Evolutionary conservation across 2,113 vertebrate species (phyloP).

Genomic region (Mirounga angustirostris): DNA sequence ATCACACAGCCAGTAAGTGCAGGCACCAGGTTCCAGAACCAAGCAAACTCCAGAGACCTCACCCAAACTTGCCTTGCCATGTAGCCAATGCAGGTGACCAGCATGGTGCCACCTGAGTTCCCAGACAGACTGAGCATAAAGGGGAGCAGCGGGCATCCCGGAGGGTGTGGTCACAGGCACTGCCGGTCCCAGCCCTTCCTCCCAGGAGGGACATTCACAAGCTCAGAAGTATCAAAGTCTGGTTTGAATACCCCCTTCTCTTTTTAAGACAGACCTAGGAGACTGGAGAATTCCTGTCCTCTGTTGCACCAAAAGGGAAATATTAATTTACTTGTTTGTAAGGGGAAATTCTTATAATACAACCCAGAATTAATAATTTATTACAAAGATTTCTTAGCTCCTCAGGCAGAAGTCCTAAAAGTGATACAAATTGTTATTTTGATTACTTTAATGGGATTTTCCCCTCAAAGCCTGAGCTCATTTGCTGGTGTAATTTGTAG

Average conservation of each 20-base stretch:
- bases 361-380: constrained; percentile 67
- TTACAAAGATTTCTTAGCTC: constrained; percentile 33
- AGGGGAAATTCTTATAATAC: background rate
- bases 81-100: background rate
- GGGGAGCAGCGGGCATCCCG: fast-evolving
- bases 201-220: background rate
- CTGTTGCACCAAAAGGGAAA: constrained; percentile 11
- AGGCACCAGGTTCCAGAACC: background rate
- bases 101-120: background rate
- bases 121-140: background rate
- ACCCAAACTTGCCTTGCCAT: background rate
- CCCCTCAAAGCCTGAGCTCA: constrained; percentile 52
- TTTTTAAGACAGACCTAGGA: background rate
- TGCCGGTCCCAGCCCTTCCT: background rate
- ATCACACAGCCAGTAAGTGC: background rate
- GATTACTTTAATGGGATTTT: constrained; percentile 62
- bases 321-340: background rate
- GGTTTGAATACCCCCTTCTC: background rate
- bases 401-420: constrained; percentile 66
- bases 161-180: background rate
- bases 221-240: background rate
- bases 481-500: constrained; percentile 53
- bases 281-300: background rate
- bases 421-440: constrained; percentile 72
- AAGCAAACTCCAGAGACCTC: background rate